These are phyloP conservation scores for Leptinotarsa peninsularis DNA, from an alignment of 2,888 invertebrate species.

Conservation along the genomic window DNA sequence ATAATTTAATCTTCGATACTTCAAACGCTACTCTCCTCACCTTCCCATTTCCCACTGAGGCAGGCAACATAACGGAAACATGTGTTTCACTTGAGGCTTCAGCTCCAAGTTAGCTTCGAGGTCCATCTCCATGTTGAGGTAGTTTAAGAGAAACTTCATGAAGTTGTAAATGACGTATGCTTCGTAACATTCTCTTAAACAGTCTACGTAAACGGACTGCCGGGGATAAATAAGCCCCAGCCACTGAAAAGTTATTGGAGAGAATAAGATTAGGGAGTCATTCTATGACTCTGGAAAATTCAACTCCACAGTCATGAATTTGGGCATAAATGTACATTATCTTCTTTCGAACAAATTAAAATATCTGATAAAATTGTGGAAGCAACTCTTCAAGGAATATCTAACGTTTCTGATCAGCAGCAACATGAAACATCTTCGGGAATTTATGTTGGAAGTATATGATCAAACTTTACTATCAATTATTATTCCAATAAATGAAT, in stretches of 20 bases:
- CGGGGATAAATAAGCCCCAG: conserved; percentile 88
- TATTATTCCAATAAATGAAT: no score
- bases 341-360: no score
- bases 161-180: conserved; percentile 99
- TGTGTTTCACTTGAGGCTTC: conserved; percentile 87
- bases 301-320: no score
- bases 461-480: no score
- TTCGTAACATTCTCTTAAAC: conserved; percentile 94
- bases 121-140: conserved; percentile 88
- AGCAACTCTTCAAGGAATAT: no score
- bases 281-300: no score
- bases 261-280: not conserved
- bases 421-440: no score
- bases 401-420: no score
- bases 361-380: no score
- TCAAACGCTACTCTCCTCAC: conserved; percentile 62
- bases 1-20: not conserved
- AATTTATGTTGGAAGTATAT: no score
- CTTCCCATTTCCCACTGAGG: conserved; percentile 95
- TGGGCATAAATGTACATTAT: no score
- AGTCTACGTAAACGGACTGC: conserved; percentile 92
- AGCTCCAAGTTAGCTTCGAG: conserved; percentile 83
- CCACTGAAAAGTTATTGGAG: conserved; percentile 72
- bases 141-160: conserved; percentile 93
- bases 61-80: conserved; percentile 92